A percentile compares a stretch with the other conserved stretches of the same genome.
These are phyloP conservation scores for Sternotherus odoratus DNA, from an alignment of 2,797 vertebrate genomes.

Conservation along the genomic window DNA sequence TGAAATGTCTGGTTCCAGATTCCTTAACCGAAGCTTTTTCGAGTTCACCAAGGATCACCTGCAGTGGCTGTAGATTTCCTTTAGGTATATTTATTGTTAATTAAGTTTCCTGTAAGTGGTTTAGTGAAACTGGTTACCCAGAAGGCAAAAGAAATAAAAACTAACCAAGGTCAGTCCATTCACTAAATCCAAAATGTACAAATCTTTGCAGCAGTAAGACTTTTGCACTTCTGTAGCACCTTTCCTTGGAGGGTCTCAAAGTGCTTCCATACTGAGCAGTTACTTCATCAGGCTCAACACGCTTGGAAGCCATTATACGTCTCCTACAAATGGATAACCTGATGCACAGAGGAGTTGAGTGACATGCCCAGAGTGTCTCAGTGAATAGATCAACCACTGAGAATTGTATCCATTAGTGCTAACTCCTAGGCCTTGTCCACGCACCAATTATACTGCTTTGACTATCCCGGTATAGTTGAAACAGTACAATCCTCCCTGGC, in stretches of 20 bases:
- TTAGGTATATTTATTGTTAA: not conserved
- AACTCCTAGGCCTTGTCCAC: not conserved
- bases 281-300: not conserved
- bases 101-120: not conserved
- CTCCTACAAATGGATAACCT: not conserved
- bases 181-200: not conserved
- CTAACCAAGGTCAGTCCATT: not conserved
- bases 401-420: not conserved
- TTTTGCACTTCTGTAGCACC: not conserved
- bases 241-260: not conserved
- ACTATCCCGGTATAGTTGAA: not conserved
- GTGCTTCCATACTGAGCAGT: fast-evolving
- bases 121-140: not conserved
- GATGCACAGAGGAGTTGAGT: not conserved
- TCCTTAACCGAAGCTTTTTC: not conserved
- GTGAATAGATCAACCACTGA: fast-evolving
- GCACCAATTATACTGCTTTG: fast-evolving
- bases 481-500: not conserved
- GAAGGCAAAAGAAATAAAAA: not conserved
- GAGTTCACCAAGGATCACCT: not conserved
- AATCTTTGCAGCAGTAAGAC: not conserved
- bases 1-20: not conserved
- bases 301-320: not conserved
- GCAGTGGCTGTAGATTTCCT: not conserved
- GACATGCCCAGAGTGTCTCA: not conserved